Evolutionary conservation across 2,888 invertebrate genomes (phyloP).

Genomic region (Nephrotoma appendiculata): DNA sequence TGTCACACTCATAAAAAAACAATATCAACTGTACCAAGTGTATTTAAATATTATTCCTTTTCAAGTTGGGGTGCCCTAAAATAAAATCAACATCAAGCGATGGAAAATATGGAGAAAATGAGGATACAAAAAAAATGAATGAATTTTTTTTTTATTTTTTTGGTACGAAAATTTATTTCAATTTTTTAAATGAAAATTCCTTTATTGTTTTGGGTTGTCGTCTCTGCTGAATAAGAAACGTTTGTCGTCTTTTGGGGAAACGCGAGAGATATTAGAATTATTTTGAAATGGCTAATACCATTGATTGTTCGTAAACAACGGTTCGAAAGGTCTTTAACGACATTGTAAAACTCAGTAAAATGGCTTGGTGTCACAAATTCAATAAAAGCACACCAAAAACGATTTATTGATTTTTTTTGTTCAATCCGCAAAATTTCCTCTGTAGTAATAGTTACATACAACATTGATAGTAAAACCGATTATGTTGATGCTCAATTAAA

Average conservation of each 20-base stretch:
- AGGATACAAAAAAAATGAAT: neutral
- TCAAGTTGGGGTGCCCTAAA: neutral
- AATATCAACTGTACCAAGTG: neutral
- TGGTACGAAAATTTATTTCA: neutral
- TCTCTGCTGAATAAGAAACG: no score
- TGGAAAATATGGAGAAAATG: neutral
- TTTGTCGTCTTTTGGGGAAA: no score
- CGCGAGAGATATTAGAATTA: no score
- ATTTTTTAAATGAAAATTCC: neutral
- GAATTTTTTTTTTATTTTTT: neutral
- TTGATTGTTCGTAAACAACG: no score
- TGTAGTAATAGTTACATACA: no score
- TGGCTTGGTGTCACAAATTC: neutral
- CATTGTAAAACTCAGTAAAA: neutral
- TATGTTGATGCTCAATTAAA: neutral
- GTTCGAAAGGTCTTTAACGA: no score
- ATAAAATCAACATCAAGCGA: neutral
- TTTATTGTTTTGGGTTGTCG: no score
- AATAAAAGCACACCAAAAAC: neutral
- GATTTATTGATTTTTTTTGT: neutral
- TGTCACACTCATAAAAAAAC: neutral
- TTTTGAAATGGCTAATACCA: no score
- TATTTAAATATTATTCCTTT: no score
- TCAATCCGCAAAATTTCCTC: neutral
- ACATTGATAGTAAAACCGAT: no score